Evolutionary conservation across 2,797 vertebrate genomes (phyloP).

Genomic region (Phataginus tricuspis): DNA sequence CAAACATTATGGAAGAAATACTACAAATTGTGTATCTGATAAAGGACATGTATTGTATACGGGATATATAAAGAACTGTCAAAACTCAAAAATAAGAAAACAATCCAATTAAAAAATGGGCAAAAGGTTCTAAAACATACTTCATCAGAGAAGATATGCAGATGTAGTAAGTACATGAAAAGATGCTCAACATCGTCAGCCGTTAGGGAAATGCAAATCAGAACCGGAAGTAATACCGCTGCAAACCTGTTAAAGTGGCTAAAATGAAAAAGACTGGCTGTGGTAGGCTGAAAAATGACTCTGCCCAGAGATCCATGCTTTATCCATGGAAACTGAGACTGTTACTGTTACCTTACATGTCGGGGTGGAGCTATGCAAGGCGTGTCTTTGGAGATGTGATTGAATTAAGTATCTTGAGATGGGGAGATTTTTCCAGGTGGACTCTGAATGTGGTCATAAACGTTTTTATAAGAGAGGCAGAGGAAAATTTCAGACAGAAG

Average conservation of each 20-base stretch:
- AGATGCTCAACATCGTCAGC: neutral
- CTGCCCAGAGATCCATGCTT: neutral
- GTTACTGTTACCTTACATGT: neutral
- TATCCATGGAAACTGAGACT: neutral
- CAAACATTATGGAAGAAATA: neutral
- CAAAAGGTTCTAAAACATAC: neutral
- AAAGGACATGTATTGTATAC: neutral
- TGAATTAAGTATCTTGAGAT: neutral
- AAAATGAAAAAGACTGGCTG: neutral
- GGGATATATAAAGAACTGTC: neutral
- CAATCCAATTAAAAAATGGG: neutral
- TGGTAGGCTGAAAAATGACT: neutral
- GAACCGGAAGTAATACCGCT: neutral
- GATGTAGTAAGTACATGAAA: neutral
- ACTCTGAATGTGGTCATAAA: neutral
- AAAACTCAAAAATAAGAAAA: neutral
- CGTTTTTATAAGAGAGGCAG: neutral
- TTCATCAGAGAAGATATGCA: neutral
- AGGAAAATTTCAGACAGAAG: neutral
- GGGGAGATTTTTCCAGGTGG: neutral
- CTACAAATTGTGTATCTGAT: neutral
- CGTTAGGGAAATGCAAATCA: neutral
- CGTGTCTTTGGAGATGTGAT: neutral
- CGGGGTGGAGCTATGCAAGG: too few species aligned
- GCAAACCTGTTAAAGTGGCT: neutral